These are phyloP conservation scores for Hetaerina titia DNA, from an alignment of 2,888 invertebrate species.

Conservation along the genomic window DNA sequence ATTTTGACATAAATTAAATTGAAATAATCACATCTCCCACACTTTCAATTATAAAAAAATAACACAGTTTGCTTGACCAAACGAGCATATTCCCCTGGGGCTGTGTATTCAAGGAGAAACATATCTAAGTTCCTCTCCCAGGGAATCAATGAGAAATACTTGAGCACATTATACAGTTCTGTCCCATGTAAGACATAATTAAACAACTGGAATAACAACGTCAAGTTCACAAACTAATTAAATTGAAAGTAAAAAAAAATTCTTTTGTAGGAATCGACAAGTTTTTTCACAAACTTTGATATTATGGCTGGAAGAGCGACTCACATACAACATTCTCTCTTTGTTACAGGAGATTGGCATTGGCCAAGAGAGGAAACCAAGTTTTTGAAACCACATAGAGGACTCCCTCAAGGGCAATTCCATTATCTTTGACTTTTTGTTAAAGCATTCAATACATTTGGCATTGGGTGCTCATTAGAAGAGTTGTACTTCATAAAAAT, in stretches of 20 bases:
- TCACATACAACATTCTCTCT: background rate
- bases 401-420: background rate
- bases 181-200: conserved; percentile 42
- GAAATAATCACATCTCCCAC: conserved; percentile 57
- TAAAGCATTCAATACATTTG: conserved; percentile 1
- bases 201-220: conserved; percentile 42
- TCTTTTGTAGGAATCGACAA: background rate
- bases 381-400: background rate
- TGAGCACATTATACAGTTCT: conserved; percentile 59
- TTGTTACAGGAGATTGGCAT: background rate
- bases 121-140: conserved; percentile 41
- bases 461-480: background rate
- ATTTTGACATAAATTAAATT: conserved; percentile 64
- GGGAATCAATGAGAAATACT: conserved; percentile 56
- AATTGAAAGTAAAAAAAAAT: background rate
- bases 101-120: conserved; percentile 47
- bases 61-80: conserved; percentile 57
- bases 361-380: background rate
- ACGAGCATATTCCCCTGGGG: conserved; percentile 38
- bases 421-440: background rate
- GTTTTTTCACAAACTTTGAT: conserved; percentile 20
- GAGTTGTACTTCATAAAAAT: background rate
- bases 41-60: conserved; percentile 62
- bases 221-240: background rate
- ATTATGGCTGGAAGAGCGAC: conserved; percentile 43